These are phyloP conservation scores for Megalops atlanticus DNA, from an alignment of 2,113 vertebrate species.

Conservation along the genomic window DNA sequence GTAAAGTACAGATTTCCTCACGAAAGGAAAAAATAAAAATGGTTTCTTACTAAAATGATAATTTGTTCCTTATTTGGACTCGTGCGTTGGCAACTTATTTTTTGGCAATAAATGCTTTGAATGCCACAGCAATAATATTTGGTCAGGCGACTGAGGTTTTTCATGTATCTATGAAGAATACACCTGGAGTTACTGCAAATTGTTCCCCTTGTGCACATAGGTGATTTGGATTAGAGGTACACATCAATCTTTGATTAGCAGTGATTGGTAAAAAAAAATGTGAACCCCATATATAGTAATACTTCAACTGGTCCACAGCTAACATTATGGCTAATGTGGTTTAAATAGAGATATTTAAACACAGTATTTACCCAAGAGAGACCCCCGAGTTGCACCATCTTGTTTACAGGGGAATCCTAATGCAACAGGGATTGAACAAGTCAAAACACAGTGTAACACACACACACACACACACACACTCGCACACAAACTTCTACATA, in stretches of 20 bases:
- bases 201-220: background rate
- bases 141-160: conserved; percentile 10
- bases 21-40: background rate
- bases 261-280: background rate
- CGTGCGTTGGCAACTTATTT: background rate
- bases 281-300: background rate
- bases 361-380: conserved; percentile 78
- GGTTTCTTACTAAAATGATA: background rate
- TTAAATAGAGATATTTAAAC: conserved; percentile 52
- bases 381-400: conserved; percentile 78
- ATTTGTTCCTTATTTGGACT: background rate
- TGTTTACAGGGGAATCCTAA: conserved; percentile 76
- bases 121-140: conserved; percentile 8
- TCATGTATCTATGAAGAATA: background rate
- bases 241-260: too few relatives aligned
- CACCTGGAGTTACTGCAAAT: background rate
- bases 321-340: background rate
- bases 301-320: background rate
- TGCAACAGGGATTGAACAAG: conserved; percentile 66
- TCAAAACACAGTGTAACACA: conserved; percentile 57
- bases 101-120: background rate
- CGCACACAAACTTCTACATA: conserved; percentile 7
- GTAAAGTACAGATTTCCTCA: background rate
- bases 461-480: conserved; percentile 10
- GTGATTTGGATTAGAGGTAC: too few relatives aligned